phyloP scores from a whole-genome alignment of 1,140 invertebrate genomes.

The Penaeus japonicus region DNA sequence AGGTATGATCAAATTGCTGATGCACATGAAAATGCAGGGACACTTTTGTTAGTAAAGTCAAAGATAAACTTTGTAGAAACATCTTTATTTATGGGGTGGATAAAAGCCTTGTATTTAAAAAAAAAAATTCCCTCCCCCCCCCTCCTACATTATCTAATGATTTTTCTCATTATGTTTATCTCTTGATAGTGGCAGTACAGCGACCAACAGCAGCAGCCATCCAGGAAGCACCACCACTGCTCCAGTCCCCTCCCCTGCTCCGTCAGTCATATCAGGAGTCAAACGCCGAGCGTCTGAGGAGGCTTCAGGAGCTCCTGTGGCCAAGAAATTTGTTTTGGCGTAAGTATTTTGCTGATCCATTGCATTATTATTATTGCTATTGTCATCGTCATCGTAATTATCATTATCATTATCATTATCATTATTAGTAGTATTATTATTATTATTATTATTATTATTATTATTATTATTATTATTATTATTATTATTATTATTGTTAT shows the following conservation, averaged over 20 bases:
- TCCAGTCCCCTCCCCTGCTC: slow-evolving; percentile 56
- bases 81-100: neutral
- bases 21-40: neutral
- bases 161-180: neutral
- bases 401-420: too few species aligned
- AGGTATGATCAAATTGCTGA: slow-evolving; percentile 6
- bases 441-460: too few species aligned
- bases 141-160: neutral
- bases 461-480: too few species aligned
- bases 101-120: neutral
- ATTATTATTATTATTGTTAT: too few species aligned
- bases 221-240: neutral
- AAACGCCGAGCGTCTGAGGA: slow-evolving; percentile 80
- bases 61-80: too few species aligned
- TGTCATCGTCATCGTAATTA: neutral
- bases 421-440: too few species aligned
- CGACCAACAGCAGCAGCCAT: slow-evolving; percentile 6
- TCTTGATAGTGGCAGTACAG: slow-evolving; percentile 11
- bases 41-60: too few species aligned
- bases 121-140: neutral
- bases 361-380: neutral
- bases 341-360: slow-evolving; percentile 33
- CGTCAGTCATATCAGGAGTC: slow-evolving; percentile 63
- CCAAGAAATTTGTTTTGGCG: slow-evolving; percentile 78
- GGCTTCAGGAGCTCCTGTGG: slow-evolving; percentile 69